Base-by-base conservation (phyloP, 2,797 vertebrate genomes). In the Pangasius mekongensis region DNA sequence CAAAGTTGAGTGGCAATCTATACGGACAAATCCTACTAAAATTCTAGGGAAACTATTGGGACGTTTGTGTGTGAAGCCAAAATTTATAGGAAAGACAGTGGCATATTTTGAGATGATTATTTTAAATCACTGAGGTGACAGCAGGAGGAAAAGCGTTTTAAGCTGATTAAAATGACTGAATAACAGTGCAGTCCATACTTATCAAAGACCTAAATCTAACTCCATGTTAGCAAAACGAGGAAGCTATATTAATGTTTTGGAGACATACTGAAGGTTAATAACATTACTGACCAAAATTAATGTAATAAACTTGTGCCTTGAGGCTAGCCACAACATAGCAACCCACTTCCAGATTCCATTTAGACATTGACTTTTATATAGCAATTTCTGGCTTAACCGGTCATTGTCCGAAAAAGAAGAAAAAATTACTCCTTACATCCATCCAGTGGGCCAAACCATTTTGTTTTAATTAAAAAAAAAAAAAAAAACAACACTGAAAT, bases 391-490 rank as follows among this genome's bases (percentile, higher is more conserved):
- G 62, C n/a, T 64, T 52, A 60, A 83, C 47, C 24, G 14, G n/a
- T 69, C 36, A 67, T 33, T 33, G 39, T 66, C 66, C 33, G 6
- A 27, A 93, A 94, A 20, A 47, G 47, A 47, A 47, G 20, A 93
- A 93, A 83, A 69, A 94, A 78, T 30, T 14, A 92, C 88, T 93
- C 47, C 49, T 91, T 60, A 2, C 89, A 91, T 91, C 77, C 84
- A 94, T 90, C 85, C 83, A 90, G 89, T 94, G 85, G 94, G 92
- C 93, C 93, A 94, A 91, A 94, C 91, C 90, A 94, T 93, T 94
- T 94, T 7, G 87, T 93, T 96, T 96, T 95, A 95, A 94, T 95
- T 92, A 95, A 94, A 92, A 91, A 90, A 93, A 94, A 94, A 93
- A 95, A 95, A 7, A 22, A 60, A 24, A 60, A 60, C 89, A 93